Conservation (phyloP, 2,888 invertebrate species). For the Dascillus cervinus region DNA sequence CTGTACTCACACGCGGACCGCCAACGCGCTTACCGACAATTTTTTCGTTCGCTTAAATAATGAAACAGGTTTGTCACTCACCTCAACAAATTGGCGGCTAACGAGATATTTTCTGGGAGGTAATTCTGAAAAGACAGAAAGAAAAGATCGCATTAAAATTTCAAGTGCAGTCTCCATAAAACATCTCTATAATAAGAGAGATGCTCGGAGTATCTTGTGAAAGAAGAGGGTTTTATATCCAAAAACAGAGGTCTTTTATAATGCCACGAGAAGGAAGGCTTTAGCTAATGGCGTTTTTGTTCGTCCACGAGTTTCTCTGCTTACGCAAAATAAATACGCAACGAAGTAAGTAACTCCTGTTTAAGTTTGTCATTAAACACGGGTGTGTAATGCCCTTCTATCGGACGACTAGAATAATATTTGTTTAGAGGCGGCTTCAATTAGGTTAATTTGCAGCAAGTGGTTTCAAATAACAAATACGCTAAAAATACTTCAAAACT, state of each 20-base stretch:
- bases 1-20: no score
- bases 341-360: slow-evolving; percentile 11
- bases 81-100: slow-evolving; percentile 13
- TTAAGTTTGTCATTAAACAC: slow-evolving; percentile 15
- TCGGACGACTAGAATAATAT: no score
- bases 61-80: slow-evolving; percentile 4
- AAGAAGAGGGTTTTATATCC: slow-evolving; percentile 18
- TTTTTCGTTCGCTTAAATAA: no score
- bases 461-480: no score
- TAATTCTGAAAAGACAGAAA: slow-evolving; percentile 14
- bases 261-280: slow-evolving; percentile 14
- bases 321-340: slow-evolving; percentile 16
- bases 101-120: slow-evolving; percentile 12
- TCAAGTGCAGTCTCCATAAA: slow-evolving; percentile 16
- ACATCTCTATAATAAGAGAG: slow-evolving; percentile 16
- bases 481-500: no score
- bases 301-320: slow-evolving; percentile 14
- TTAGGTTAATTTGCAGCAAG: no score
- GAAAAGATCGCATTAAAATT: slow-evolving; percentile 16
- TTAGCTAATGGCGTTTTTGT: slow-evolving; percentile 18
- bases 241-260: slow-evolving; percentile 18
- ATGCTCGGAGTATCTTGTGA: slow-evolving; percentile 17
- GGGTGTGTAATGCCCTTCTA: no score
- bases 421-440: no score
- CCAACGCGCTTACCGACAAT: no score